A percentile compares a stretch with the other conserved stretches of the same genome.
Conservation (phyloP, 2,888 invertebrate species). For the Oxytorus armatus region DNA sequence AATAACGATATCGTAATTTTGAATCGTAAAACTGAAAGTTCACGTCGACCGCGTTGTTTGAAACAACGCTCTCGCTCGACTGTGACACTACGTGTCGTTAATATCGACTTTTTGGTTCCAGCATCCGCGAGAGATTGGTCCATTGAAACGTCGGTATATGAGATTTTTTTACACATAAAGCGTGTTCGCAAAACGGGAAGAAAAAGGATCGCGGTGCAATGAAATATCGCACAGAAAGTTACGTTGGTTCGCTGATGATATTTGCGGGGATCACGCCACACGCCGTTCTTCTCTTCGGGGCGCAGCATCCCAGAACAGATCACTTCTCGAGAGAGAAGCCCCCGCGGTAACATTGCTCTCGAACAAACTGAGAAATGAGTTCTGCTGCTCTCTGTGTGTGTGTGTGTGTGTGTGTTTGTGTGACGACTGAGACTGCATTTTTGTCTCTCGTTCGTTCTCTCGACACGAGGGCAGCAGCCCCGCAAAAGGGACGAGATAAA, state of each 20-base stretch:
- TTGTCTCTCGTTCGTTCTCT: slow-evolving; percentile 49
- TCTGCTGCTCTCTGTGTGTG: slow-evolving; percentile 34
- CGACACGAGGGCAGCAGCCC: slow-evolving; percentile 9
- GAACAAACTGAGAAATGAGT: slow-evolving; percentile 52
- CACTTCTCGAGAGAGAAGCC: neutral
- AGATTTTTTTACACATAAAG: neutral
- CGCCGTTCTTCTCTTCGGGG: slow-evolving; percentile 23
- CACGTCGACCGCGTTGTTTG: neutral
- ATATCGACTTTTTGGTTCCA: slow-evolving; percentile 32
- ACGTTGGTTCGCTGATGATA: slow-evolving; percentile 11
- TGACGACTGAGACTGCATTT: slow-evolving; percentile 59
- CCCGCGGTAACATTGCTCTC: slow-evolving; percentile 25
- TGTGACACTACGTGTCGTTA: slow-evolving; percentile 37
- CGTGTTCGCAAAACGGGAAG: neutral
- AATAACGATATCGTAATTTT: slow-evolving; percentile 47
- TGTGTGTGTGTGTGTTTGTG: slow-evolving; percentile 23
- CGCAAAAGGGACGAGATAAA: slow-evolving; percentile 11
- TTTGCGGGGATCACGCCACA: too few relatives aligned
- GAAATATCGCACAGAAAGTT: slow-evolving; percentile 10
- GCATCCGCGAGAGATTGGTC: neutral
- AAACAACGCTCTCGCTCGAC: neutral
- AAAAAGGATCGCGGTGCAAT: slow-evolving; percentile 10
- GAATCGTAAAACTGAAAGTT: slow-evolving; percentile 33
- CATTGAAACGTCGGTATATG: neutral
- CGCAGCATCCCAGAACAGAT: neutral